Evolutionary conservation across 2,888 invertebrate species (phyloP), one percentile per base, ranked within the genome.

Genomic region (Tortricodes alternella): DNA sequence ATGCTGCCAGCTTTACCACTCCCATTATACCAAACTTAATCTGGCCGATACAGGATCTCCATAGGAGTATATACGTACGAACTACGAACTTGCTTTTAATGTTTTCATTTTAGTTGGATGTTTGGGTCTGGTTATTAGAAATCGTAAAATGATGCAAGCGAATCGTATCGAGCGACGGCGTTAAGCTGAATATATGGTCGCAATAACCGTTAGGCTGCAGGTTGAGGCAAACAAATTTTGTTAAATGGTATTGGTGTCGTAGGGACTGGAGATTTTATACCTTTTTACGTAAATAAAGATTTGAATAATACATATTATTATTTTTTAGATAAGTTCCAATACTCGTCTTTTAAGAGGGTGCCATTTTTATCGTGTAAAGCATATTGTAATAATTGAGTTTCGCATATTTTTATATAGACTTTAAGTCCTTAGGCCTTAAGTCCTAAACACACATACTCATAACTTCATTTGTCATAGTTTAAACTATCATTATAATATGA

Each of bases 171-270:
- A 60, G 57, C 61, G 62, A 32, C 63, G 59, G 21, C 34, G 35
- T 62, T 69, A 67, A 72, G 67, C 70, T 65, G 60, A 64, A 71
- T 68, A 68, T 69, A 72, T 61, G 62, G 63, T 59, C 41, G 64
- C 66, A 70, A 70, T 72, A 74, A 69, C 67, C 65, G 64, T 70
- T 66, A 65, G 24, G 62, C 39, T 59, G 61, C 60, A 67, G 65
- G 67, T 65, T 62, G 38, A 29, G 43, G 53, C 46, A 23, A 32
- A 59, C 59, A 57, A 61, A 53, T 59, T 57, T 21, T 23, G 60
- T 59, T 50, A 61, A 56, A 62, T 63, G 56, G 50, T 56, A 62
- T 64, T 61, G 49, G 23, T 44, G 50, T 46, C 51, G 38, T 32
- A 46, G 39, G 29, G 46, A 34, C 21, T 16, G 37, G 38, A 58